These are phyloP conservation scores for Bursaphelenchus mucronatus DNA, from an alignment of 1,140 invertebrate genomes.

Conservation along the genomic window DNA sequence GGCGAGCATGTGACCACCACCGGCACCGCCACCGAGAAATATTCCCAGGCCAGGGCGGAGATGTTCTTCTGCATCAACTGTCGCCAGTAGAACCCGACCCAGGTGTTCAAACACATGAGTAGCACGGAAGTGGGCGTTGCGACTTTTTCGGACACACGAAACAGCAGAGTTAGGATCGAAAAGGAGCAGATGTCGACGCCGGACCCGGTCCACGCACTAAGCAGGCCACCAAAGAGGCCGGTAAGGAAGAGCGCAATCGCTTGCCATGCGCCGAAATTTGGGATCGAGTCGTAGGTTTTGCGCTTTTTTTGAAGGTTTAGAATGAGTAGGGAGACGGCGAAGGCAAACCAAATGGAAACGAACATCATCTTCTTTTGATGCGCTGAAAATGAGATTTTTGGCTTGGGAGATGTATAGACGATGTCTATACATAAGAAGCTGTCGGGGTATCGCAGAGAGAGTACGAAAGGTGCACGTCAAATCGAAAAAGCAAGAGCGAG, in stretches of 20 bases:
- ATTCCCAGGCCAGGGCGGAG: conserved; percentile 37
- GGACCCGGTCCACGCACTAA: conserved; percentile 35
- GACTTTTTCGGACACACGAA: conserved; percentile 47
- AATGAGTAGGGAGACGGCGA: conserved; percentile 50
- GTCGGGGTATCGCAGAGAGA: too few relatives aligned
- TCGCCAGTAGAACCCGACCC: conserved; percentile 47
- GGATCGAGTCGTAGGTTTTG: conserved; percentile 43
- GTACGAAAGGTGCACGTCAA: too few relatives aligned
- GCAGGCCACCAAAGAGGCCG: conserved; percentile 46
- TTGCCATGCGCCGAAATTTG: conserved; percentile 42
- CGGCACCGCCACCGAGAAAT: conserved; percentile 30
- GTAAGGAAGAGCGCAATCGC: conserved; percentile 39
- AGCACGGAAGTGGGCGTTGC: conserved; percentile 51
- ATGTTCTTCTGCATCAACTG: conserved; percentile 38
- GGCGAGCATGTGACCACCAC: conserved; percentile 43
- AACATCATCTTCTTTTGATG: conserved; percentile 57
- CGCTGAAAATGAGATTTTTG: conserved; percentile 5
- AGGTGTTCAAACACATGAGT: conserved; percentile 49
- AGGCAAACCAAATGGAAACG: conserved; percentile 57
- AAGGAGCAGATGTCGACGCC: conserved; percentile 41
- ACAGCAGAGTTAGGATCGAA: conserved; percentile 39
- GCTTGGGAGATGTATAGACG: too few relatives aligned
- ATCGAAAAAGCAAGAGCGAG: too few relatives aligned
- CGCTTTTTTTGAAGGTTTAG: conserved; percentile 53
- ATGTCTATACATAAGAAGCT: too few relatives aligned